Base-by-base conservation (phyloP, 2,113 vertebrate species). In the Thamnophis sirtalis region DNA sequence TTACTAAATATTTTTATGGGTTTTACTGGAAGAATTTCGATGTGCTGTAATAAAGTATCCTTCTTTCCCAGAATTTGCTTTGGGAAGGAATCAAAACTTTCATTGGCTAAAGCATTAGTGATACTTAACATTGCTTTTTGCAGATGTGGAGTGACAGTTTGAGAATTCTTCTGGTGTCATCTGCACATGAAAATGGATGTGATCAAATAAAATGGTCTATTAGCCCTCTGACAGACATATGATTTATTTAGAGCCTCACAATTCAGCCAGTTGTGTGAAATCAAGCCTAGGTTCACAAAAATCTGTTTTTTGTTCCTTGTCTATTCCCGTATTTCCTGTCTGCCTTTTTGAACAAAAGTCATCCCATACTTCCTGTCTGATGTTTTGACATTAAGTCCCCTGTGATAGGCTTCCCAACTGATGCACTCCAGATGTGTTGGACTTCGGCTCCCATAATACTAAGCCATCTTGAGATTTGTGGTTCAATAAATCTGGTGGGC, bases 261-360 rank as follows among this genome's bases (percentile, higher is more conserved):
- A 84, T 89, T 89, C 50, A 56, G n/a, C 11, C 48, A 87, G 84
- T 38, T 38, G 28, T 24, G 8, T 88, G 26, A 88, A 58, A 89
- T 84, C 19, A 50, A 55, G 55, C 80, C 43, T 91, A 84, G 88
- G 60, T 87, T 95, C 92, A 91, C 90, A 92, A 95, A 95, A 95
- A 96, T 95, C 95, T 96, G 93, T 92, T 95, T 94, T 91, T 94
- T 94, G 92, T 92, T 95, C 91, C 90, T 96, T 91, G 92, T 92
- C n/a, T 58, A 95, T 92, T 92, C 91, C 38, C 92, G 93, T 93
- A 94, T 85, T 95, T 96, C 94, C 95, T 94, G 91, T 93, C 68
- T 94, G 95, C 93, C 56, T 68, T 95, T 96, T 96, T 94, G 89
- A 90, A 56, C 93, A 95, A 95, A 80, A 95, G 43, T 94, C 95